Conservation (phyloP, 2,113 vertebrate genomes). For the Myotis brandtii region DNA sequence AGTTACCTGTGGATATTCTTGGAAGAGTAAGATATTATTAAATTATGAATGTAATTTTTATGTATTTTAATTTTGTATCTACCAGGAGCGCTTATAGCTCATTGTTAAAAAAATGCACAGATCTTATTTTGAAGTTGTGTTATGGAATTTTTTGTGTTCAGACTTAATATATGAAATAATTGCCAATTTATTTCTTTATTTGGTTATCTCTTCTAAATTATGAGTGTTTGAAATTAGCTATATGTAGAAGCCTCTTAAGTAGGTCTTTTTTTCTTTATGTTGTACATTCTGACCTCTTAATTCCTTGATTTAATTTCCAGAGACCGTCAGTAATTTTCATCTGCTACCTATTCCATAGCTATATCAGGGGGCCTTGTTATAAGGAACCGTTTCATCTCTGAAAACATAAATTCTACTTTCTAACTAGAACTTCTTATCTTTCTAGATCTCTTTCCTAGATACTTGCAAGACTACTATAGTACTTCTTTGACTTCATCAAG, state of each 20-base stretch:
- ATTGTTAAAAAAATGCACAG: slow-evolving; percentile 28
- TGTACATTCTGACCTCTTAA: neutral
- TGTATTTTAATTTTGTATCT: slow-evolving; percentile 56
- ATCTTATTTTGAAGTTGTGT: slow-evolving; percentile 50
- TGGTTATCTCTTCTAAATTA: neutral
- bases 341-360: neutral
- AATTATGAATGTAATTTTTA: slow-evolving; percentile 58
- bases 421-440: neutral
- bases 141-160: slow-evolving; percentile 52
- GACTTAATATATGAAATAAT: slow-evolving; percentile 44
- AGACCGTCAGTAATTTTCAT: neutral
- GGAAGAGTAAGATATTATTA: slow-evolving; percentile 91
- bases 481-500: slow-evolving; percentile 36
- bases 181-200: slow-evolving; percentile 25
- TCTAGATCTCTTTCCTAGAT: slow-evolving; percentile 12
- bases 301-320: slow-evolving; percentile 42
- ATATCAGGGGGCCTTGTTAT: neutral
- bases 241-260: neutral
- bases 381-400: slow-evolving; percentile 48
- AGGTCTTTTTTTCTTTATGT: neutral
- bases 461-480: neutral
- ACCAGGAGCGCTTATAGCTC: neutral
- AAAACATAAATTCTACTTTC: neutral
- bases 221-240: slow-evolving; percentile 12
- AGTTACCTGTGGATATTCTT: slow-evolving; percentile 97